Evolutionary conservation across 2,888 invertebrate genomes (phyloP).

Genomic region (Dioctria linearis): DNA sequence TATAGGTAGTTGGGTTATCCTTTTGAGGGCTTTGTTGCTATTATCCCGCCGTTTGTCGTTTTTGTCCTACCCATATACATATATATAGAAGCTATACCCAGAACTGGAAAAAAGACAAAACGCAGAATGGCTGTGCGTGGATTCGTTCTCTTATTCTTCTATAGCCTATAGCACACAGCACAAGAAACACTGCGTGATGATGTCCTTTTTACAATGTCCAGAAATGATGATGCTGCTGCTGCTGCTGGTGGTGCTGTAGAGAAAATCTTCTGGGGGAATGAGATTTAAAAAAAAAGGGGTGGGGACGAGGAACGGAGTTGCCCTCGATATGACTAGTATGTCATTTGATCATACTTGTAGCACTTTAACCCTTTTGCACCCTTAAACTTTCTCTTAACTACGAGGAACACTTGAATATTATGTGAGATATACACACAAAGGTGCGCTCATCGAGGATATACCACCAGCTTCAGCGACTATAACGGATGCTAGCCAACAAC

Average conservation of each 20-base stretch:
- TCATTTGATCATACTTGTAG: constrained; percentile 48
- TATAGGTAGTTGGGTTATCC: constrained; percentile 7
- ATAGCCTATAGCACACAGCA: not conserved
- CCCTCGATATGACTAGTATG: constrained; percentile 22
- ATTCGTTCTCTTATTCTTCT: constrained; percentile 19
- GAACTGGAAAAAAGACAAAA: constrained; percentile 28
- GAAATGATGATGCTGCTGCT: not conserved
- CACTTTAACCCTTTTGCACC: constrained; percentile 38
- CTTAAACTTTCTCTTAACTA: constrained; percentile 14
- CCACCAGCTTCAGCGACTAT: too few relatives aligned
- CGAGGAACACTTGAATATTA: constrained; percentile 4
- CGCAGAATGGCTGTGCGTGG: constrained; percentile 37
- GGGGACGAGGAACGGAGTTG: not conserved
- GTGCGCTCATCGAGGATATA: not conserved
- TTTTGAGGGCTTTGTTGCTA: constrained; percentile 23
- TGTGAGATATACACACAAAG: not conserved
- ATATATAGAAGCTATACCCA: too few relatives aligned
- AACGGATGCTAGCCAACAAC: too few relatives aligned
- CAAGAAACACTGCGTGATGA: constrained; percentile 16
- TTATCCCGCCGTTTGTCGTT: constrained; percentile 3
- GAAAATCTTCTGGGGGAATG: constrained; percentile 11
- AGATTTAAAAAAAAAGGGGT: too few relatives aligned
- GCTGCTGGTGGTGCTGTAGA: not conserved
- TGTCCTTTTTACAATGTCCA: not conserved
- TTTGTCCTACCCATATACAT: not conserved